Conservation (phyloP, 2,888 invertebrate species). For the Cetonia aurata region DNA sequence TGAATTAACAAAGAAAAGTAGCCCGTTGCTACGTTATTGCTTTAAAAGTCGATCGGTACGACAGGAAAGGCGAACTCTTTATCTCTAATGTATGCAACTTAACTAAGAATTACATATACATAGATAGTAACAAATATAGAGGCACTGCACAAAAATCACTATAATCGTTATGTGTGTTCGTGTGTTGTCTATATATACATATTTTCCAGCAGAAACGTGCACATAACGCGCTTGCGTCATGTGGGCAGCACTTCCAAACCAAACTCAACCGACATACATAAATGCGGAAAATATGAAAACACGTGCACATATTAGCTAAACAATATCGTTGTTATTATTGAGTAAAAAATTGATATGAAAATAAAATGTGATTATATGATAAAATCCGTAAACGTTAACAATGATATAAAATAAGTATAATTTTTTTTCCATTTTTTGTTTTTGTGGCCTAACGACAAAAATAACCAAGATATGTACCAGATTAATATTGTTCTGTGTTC, state of each 20-base stretch:
- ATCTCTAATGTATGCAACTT: neutral
- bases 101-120: neutral
- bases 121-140: constrained; percentile 8
- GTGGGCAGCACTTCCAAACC: constrained; percentile 1
- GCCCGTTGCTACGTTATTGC: neutral
- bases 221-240: constrained; percentile 12
- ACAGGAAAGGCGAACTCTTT: neutral
- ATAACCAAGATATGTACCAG: too few relatives aligned
- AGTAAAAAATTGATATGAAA: too few relatives aligned
- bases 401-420: too few relatives aligned
- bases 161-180: constrained; percentile 4
- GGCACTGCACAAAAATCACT: constrained; percentile 25
- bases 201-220: constrained; percentile 18
- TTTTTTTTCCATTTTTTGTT: too few relatives aligned
- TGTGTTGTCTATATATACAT: constrained; percentile 20
- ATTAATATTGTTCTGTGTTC: too few relatives aligned
- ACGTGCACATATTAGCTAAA: too few relatives aligned
- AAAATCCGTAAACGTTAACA: too few relatives aligned
- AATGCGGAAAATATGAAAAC: too few relatives aligned
- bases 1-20: constrained; percentile 17
- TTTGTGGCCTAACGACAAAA: too few relatives aligned
- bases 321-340: too few relatives aligned
- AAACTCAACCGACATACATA: too few relatives aligned
- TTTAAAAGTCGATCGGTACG: constrained; percentile 3
- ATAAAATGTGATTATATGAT: too few relatives aligned